Evolutionary conservation across 1,140 invertebrate genomes (phyloP).

Genomic region (Callitettix versicolor): DNA sequence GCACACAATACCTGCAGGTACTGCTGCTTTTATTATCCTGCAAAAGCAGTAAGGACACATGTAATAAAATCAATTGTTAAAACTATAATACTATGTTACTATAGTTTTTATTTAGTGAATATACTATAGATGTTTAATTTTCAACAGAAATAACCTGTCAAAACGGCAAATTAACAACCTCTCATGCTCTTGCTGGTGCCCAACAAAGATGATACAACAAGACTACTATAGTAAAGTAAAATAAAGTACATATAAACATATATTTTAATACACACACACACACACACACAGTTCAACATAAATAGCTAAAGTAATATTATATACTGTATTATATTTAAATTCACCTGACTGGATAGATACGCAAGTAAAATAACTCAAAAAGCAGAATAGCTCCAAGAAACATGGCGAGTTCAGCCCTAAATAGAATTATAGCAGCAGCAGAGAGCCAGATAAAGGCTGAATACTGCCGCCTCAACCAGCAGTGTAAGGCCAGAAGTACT

Average conservation of each 20-base stretch:
- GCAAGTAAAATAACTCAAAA: conserved; percentile 54
- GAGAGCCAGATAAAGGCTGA: conserved; percentile 70
- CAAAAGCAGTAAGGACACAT: conserved; percentile 31
- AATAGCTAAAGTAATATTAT: too few species aligned
- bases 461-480: conserved; percentile 71
- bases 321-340: conserved; percentile 27
- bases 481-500: conserved; percentile 79
- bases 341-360: conserved; percentile 39
- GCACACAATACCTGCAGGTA: conserved; percentile 57
- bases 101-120: too few species aligned
- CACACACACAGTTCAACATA: too few species aligned
- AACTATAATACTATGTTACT: conserved; percentile 18
- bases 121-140: too few species aligned
- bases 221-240: too few species aligned
- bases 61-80: conserved; percentile 10
- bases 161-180: too few species aligned
- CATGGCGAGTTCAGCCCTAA: conserved; percentile 79
- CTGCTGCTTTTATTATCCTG: conserved; percentile 58
- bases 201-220: too few species aligned
- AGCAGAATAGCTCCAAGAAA: conserved; percentile 80
- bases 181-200: too few species aligned
- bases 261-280: too few species aligned
- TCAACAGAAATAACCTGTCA: too few species aligned
- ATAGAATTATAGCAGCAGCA: conserved; percentile 80
- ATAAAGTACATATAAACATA: too few species aligned